Conservation (phyloP, 2,797 vertebrate species). For the Acanthurus tractus region DNA sequence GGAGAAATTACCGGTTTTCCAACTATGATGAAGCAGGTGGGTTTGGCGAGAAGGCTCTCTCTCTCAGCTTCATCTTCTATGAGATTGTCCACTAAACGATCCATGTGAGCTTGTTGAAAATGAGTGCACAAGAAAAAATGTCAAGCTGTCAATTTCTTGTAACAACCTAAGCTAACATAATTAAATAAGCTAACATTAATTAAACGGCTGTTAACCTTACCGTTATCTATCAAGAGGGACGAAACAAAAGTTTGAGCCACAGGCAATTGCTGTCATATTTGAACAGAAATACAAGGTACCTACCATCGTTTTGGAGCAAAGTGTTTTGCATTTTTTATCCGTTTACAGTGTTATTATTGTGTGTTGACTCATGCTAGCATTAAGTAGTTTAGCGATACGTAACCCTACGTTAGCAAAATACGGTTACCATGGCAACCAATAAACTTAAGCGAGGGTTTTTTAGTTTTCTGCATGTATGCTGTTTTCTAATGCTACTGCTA, state of each 20-base stretch:
- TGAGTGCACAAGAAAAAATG: neutral
- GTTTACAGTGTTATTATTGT: neutral
- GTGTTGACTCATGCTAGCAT: neutral
- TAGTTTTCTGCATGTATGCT: neutral
- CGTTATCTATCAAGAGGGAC: neutral
- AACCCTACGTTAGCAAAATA: conserved; percentile 7
- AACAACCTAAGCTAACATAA: neutral
- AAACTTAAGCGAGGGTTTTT: neutral
- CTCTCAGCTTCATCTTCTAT: conserved; percentile 91
- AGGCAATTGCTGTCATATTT: neutral
- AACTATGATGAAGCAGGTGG: conserved; percentile 90
- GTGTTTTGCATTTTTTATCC: neutral
- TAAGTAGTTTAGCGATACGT: neutral
- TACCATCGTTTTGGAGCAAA: conserved; percentile 12
- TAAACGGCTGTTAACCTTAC: neutral
- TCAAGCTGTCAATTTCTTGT: neutral
- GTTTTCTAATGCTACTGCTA: neutral
- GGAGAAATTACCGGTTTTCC: conserved; percentile 91
- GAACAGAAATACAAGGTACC: neutral
- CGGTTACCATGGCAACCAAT: conserved; percentile 57
- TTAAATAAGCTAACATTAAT: neutral
- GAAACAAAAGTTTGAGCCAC: neutral
- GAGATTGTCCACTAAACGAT: conserved; percentile 85
- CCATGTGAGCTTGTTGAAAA: conserved; percentile 24
- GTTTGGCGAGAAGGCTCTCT: conserved; percentile 87